Conservation (phyloP, 1,140 invertebrate species). For the Papilio helenus region DNA sequence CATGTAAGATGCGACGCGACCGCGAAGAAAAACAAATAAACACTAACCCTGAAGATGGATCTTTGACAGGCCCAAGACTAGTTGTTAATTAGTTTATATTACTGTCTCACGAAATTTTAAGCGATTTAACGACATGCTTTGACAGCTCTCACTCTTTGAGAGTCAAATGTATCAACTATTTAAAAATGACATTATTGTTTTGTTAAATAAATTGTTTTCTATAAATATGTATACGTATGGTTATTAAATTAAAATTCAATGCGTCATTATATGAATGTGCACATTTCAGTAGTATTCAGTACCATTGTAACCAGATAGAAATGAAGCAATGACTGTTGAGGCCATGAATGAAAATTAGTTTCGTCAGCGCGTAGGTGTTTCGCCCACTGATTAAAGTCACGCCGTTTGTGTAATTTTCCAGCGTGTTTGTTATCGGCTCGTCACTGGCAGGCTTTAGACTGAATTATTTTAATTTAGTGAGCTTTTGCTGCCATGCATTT, state of each 20-base stretch:
- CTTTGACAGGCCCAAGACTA: too few relatives aligned
- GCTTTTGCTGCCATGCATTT: background rate
- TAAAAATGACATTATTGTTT: too few relatives aligned
- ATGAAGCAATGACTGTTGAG: background rate
- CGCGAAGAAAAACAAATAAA: too few relatives aligned
- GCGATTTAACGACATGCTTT: too few relatives aligned
- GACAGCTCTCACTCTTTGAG: background rate
- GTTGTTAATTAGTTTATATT: too few relatives aligned
- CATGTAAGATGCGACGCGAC: too few relatives aligned
- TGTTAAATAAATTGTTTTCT: background rate
- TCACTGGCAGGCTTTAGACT: constrained; percentile 12
- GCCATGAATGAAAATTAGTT: constrained; percentile 23
- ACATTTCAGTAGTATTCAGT: background rate
- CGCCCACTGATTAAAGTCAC: constrained; percentile 33
- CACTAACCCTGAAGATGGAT: too few relatives aligned
- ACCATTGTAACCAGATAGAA: constrained; percentile 24
- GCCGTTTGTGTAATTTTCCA: constrained; percentile 32
- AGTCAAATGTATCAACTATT: background rate
- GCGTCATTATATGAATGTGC: background rate
- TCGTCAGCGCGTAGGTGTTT: constrained; percentile 28
- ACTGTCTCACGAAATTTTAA: too few relatives aligned
- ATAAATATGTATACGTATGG: too few relatives aligned
- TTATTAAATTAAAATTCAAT: background rate
- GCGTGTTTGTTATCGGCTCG: constrained; percentile 11
- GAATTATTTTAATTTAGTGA: constrained; percentile 16